These are phyloP conservation scores for Coleophora flavipennella DNA, from an alignment of 2,888 invertebrate species.

Conservation along the genomic window DNA sequence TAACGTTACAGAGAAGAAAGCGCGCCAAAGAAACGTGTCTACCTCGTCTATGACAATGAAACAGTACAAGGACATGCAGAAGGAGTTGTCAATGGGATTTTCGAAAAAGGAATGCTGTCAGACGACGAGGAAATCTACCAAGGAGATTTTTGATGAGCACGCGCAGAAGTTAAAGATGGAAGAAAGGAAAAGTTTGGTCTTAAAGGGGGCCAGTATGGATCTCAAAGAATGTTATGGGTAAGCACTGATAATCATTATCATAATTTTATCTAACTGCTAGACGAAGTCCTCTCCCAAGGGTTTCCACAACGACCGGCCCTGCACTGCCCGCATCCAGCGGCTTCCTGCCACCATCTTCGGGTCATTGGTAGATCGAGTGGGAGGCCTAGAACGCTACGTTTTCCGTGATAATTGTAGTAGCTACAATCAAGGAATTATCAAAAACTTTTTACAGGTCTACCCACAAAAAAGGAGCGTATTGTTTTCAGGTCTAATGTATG, in stretches of 20 bases:
- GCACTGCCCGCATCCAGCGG: too few relatives aligned
- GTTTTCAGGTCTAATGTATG: too few relatives aligned
- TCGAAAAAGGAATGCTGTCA: slow-evolving; percentile 51
- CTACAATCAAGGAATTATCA: too few relatives aligned
- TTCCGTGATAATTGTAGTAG: too few relatives aligned
- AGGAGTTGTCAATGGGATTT: slow-evolving; percentile 37
- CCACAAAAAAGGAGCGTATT: too few relatives aligned
- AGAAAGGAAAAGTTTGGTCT: slow-evolving; percentile 35
- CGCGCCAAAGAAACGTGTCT: slow-evolving; percentile 22
- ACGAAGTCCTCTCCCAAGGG: too few relatives aligned
- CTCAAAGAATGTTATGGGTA: slow-evolving; percentile 43
- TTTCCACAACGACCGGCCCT: too few relatives aligned
- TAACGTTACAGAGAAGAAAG: slow-evolving; percentile 19
- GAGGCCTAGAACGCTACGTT: too few relatives aligned
- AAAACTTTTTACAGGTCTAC: too few relatives aligned
- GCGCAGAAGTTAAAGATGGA: slow-evolving; percentile 29
- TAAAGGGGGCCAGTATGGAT: slow-evolving; percentile 41
- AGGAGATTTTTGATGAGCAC: slow-evolving; percentile 40
- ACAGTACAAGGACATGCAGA: slow-evolving; percentile 53
- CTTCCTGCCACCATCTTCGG: too few relatives aligned
- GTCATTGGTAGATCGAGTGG: too few relatives aligned
- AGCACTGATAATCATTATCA: slow-evolving; percentile 18
- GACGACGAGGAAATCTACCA: slow-evolving; percentile 29
- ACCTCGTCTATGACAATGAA: slow-evolving; percentile 40
- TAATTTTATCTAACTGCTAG: too few relatives aligned